phyloP scores from a whole-genome alignment of 2,797 vertebrate species.

The Aeoliscus strigatus region DNA sequence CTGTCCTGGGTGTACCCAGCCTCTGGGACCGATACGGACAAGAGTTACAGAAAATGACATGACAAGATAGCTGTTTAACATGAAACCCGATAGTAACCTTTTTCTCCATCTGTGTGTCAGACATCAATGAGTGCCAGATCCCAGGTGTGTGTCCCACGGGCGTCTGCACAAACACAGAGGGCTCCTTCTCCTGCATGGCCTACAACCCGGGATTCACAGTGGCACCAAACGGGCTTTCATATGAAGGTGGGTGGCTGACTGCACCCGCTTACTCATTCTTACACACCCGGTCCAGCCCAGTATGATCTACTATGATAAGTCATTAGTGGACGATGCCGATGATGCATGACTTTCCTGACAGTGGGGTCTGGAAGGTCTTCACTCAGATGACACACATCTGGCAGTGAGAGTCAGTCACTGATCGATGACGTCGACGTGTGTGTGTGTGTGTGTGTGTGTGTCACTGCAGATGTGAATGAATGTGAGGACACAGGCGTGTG shows the following conservation, averaged over 20 bases:
- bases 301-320: constrained; percentile 10
- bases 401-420: constrained; percentile 31
- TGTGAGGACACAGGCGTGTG: constrained; percentile 64
- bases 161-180: constrained; percentile 71
- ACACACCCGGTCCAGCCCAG: constrained; percentile 21
- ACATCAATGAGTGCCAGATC: constrained; percentile 68
- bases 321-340: constrained; percentile 16
- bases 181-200: constrained; percentile 70
- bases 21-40: too few species aligned
- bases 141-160: constrained; percentile 60
- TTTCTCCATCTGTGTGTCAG: constrained; percentile 42
- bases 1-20: too few species aligned
- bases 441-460: constrained; percentile 37
- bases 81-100: constrained; percentile 27
- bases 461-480: constrained; percentile 69
- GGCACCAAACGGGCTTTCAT: constrained; percentile 50
- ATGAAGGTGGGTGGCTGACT: constrained; percentile 56
- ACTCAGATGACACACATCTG: constrained; percentile 26
- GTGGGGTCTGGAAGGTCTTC: constrained; percentile 47
- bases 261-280: constrained; percentile 10
- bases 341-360: constrained; percentile 35
- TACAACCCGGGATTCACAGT: constrained; percentile 65
- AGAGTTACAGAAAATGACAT: too few species aligned
- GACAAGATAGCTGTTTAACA: too few species aligned
- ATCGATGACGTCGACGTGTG: constrained; percentile 32